Percentiles rank a stretch among this genome's conserved stretches.
These are phyloP conservation scores for Acyrthosiphon pisum DNA, from an alignment of 1,140 invertebrate genomes.

Conservation along the genomic window DNA sequence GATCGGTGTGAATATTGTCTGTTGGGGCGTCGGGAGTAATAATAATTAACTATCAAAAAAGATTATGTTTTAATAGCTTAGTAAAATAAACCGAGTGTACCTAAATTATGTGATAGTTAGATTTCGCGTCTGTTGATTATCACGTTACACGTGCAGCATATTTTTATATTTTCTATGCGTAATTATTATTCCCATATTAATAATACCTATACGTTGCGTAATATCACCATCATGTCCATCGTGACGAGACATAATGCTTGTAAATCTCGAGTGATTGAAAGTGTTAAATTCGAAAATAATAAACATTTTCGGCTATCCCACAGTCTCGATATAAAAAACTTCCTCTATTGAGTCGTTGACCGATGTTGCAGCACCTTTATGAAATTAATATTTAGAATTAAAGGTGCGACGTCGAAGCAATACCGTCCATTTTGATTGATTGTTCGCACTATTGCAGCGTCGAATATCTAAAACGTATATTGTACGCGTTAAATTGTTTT, in stretches of 20 bases:
- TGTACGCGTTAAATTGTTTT: too few relatives aligned
- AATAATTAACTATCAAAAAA: background rate
- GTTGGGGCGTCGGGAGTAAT: background rate
- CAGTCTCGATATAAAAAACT: background rate
- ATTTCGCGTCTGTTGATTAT: background rate
- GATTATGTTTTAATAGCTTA: background rate
- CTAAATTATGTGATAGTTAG: background rate
- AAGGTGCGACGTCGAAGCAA: background rate
- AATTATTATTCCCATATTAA: background rate
- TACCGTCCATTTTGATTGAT: background rate
- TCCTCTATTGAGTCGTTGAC: background rate
- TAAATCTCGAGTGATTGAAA: background rate
- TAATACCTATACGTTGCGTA: background rate
- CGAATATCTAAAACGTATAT: background rate
- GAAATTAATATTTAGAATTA: background rate
- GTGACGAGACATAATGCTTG: background rate
- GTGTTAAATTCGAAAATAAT: background rate
- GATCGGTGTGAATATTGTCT: background rate
- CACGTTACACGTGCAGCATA: background rate
- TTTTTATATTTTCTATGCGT: background rate
- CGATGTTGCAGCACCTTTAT: background rate
- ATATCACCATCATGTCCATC: background rate
- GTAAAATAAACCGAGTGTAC: background rate
- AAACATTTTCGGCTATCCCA: background rate
- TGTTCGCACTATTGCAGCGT: background rate